Evolutionary conservation across 2,888 invertebrate genomes (phyloP).

Genomic region (Yponomeuta malinellus): DNA sequence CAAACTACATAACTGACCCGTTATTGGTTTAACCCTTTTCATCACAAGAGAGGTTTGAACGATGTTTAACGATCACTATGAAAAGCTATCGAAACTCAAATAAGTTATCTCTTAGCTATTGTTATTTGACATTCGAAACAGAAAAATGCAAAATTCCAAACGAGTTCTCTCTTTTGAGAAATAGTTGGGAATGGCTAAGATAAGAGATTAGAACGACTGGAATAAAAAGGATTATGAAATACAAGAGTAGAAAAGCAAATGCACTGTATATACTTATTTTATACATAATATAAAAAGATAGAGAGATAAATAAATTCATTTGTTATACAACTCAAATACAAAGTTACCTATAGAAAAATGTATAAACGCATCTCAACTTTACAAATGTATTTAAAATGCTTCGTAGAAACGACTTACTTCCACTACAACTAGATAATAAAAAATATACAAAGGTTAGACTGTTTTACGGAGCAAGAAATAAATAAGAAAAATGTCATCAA

Average conservation of each 20-base stretch:
- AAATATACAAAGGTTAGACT: neutral
- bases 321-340: neutral
- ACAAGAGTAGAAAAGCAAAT: slow-evolving; percentile 32
- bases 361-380: neutral
- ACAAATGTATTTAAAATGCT: slow-evolving; percentile 2
- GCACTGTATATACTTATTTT: slow-evolving; percentile 17
- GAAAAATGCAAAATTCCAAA: too few species aligned
- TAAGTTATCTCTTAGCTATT: too few species aligned
- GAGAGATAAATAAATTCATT: slow-evolving; percentile 19
- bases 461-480: neutral
- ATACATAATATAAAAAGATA: slow-evolving; percentile 15
- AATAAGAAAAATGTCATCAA: neutral
- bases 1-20: neutral
- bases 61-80: neutral
- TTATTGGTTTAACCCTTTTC: neutral
- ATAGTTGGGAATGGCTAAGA: neutral
- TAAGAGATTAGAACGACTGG: neutral
- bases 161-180: neutral
- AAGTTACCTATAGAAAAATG: neutral
- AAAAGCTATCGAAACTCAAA: neutral
- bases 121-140: too few species aligned
- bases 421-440: neutral
- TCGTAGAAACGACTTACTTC: neutral
- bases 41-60: neutral
- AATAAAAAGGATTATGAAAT: slow-evolving; percentile 21